Base-by-base conservation (phyloP, 2,113 vertebrate species). In the Artemisiospiza belli region DNA sequence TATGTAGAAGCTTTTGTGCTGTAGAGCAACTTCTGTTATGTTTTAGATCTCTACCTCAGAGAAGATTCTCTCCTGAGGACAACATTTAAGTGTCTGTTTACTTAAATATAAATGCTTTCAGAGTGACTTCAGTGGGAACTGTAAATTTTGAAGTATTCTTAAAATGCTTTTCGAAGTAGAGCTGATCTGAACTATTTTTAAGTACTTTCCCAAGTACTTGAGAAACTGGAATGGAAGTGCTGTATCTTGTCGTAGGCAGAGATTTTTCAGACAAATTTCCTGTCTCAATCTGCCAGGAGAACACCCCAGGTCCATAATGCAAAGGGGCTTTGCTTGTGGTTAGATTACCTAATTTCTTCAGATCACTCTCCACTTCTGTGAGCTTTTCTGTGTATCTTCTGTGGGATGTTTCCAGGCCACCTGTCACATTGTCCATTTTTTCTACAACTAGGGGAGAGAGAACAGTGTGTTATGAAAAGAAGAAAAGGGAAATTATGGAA, bases 391-490 rank as follows among this genome's bases (percentile, higher is more conserved):
- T 98, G 54, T 99, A 99, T 95, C 97, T 98, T 92, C 97, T 97
- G 83, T 98, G 98, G 89, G 98, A 98, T 0, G 97, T 98, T 97
- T 98, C 98, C 95, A 99, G 98, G 82, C 98, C 99, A 96, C 98
- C 98, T 90, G 99, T 99, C 83, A 99, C 99, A 86, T 96, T 99
- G 97, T 99, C 99, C 96, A 99, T 99, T 98, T 98, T 99, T 97
- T 99, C 99, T 95, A 99, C 99, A 98, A 99, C 99, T 99, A 96
- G 76, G 91, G 97, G 74, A 96, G 95, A 87, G 23, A 96, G 89
- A 97, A 92, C 22, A 93, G 80, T 22, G 25, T 47, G 59, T 98
- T 95, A 98, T 0, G 6, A 44, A 78, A 92, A 84, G 54, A 64
- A 87, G 58, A 87, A 58, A 55, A 96, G 78, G 52, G 81, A 95